Evolutionary conservation across 2,888 invertebrate genomes (phyloP).

Genomic region (Rhagophthalmus giganteus): DNA sequence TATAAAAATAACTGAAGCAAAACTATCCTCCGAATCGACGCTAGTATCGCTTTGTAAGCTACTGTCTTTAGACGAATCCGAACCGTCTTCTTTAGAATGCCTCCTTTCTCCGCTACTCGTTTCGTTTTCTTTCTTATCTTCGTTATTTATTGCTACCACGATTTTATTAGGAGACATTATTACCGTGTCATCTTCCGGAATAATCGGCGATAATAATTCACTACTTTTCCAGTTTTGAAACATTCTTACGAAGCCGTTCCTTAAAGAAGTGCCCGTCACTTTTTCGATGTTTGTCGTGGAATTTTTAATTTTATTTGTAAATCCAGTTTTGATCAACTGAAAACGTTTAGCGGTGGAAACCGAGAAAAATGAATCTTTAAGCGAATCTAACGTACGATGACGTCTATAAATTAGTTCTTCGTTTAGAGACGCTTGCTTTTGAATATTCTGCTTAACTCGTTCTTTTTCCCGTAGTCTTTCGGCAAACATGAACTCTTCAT

Average conservation of each 20-base stretch:
- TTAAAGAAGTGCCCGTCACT: slow-evolving; percentile 68
- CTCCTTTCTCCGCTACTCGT: slow-evolving; percentile 63
- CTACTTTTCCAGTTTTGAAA: slow-evolving; percentile 78
- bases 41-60: slow-evolving; percentile 92
- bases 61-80: slow-evolving; percentile 85
- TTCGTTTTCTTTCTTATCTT: slow-evolving; percentile 43
- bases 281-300: slow-evolving; percentile 83
- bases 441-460: slow-evolving; percentile 77
- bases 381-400: slow-evolving; percentile 68
- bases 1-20: slow-evolving; percentile 89
- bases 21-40: slow-evolving; percentile 91
- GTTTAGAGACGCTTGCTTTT: slow-evolving; percentile 86
- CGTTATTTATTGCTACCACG: slow-evolving; percentile 37
- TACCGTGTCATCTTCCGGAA: slow-evolving; percentile 46
- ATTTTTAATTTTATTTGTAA: slow-evolving; percentile 81
- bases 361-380: slow-evolving; percentile 74
- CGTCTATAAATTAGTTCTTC: slow-evolving; percentile 79
- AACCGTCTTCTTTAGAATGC: slow-evolving; percentile 84
- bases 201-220: slow-evolving; percentile 54
- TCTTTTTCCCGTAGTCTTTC: slow-evolving; percentile 83
- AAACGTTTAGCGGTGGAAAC: slow-evolving; percentile 75
- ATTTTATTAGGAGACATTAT: slow-evolving; percentile 30
- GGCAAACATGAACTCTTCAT: slow-evolving; percentile 88
- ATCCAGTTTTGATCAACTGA: slow-evolving; percentile 76
- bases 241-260: slow-evolving; percentile 80